phyloP scores from a whole-genome alignment of 2,797 vertebrate species.

The Danio tinwini region DNA sequence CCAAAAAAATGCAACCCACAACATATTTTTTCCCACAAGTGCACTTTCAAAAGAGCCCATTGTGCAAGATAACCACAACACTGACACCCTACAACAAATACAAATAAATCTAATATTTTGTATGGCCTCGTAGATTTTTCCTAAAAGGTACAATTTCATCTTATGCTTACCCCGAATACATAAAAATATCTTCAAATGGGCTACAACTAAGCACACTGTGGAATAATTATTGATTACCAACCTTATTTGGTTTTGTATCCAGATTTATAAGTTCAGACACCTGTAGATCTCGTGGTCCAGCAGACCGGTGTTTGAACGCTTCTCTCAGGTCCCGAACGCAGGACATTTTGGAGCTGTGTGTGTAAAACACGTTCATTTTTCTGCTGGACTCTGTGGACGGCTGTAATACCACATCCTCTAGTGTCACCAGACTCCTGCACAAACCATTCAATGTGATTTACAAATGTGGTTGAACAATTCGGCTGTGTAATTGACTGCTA shows the following conservation, averaged over 20 bases:
- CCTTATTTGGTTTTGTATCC: background rate
- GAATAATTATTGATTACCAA: background rate
- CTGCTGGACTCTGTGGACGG: background rate
- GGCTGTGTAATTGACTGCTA: too few species aligned
- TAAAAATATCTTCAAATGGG: too few species aligned
- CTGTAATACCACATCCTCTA: conserved; percentile 3
- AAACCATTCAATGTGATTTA: background rate
- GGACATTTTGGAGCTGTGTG: conserved; percentile 26
- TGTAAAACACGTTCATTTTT: conserved; percentile 9
- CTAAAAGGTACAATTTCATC: too few species aligned
- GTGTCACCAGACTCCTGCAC: conserved; percentile 1
- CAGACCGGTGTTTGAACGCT: background rate
- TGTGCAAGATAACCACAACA: too few species aligned
- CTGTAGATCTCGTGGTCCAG: background rate
- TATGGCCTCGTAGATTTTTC: too few species aligned
- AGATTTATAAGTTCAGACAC: background rate
- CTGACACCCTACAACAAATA: too few species aligned
- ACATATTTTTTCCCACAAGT: too few species aligned
- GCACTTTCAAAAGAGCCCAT: too few species aligned
- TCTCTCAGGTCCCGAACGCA: background rate
- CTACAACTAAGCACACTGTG: background rate
- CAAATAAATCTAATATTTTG: too few species aligned
- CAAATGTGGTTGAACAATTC: background rate
- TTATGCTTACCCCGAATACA: too few species aligned
- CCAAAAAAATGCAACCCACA: too few species aligned